Evolutionary conservation across 2,113 vertebrate genomes (phyloP).

Genomic region (Oxyruncus cristatus): DNA sequence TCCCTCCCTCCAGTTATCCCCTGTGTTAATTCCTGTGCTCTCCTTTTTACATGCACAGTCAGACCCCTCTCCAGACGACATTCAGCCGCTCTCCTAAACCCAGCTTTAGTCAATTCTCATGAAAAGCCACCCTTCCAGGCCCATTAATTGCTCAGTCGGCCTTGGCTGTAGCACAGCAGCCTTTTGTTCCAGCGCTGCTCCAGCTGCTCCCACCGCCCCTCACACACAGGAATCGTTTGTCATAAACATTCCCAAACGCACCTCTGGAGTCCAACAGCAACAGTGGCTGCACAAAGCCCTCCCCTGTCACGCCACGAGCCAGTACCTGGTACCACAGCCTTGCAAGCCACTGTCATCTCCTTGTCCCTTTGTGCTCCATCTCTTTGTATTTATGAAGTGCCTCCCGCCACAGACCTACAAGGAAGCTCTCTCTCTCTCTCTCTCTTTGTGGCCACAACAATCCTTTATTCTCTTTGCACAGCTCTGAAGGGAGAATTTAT

Average conservation of each 20-base stretch:
- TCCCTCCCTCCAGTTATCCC: neutral
- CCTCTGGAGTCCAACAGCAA: constrained; percentile 1
- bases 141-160: neutral
- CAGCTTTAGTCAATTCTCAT: neutral
- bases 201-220: constrained; percentile 22
- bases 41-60: fast-evolving
- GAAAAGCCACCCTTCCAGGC: neutral
- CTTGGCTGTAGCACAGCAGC: constrained; percentile 47
- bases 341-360: neutral
- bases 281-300: neutral
- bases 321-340: neutral
- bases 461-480: neutral
- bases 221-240: neutral
- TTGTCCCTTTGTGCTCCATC: constrained; percentile 27
- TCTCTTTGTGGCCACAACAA: neutral
- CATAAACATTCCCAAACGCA: neutral
- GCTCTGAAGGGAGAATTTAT: neutral
- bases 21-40: neutral
- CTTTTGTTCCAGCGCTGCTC: constrained; percentile 30
- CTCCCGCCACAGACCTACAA: neutral
- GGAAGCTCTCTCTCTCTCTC: neutral
- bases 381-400: neutral
- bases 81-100: neutral
- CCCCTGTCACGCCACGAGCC: neutral
- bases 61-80: neutral